Evolutionary conservation across 2,113 vertebrate genomes (phyloP), one percentile per base, ranked within the genome.

Genomic region (Ptilonorhynchus violaceus): DNA sequence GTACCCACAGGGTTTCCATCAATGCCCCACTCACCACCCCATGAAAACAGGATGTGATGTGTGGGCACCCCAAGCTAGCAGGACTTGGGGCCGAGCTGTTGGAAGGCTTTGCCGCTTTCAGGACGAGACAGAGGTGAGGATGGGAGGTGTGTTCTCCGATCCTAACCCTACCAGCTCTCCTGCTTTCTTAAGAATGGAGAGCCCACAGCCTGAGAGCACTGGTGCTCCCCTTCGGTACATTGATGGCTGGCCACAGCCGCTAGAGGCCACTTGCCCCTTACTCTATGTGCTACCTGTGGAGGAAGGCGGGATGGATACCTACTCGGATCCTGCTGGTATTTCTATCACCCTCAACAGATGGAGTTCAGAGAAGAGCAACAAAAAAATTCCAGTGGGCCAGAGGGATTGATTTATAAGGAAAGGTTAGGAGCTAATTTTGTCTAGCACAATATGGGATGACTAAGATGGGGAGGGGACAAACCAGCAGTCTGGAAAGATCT

Each of bases 371-470:
- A 69, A 94, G 42, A 93, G 39, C 66, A 62, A 79, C 55, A 76
- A 63, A 81, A 92, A 91, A 64, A 14, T 92, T 66, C 89, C 82
- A 76, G 58, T 68, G 79, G 93, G 85, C 87, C 88, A 89, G 94
- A 93, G 85, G 41, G 50, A 96, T 22, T 95, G 84, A 91, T 93
- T 94, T 96, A 53, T 50, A 91, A 96, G 30, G 89, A 94, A 96
- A 96, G 92, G 89, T 88, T 96, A 88, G 89, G 62, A 94, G 89
- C 89, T 96, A 96, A 96, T 89, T 97, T 89, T 94, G 89, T 91
- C 92, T 91, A 88, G 82, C 11, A 24, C 81, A 83, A 89, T 89
- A 90, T 55, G 74, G 78, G 87, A 97, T 96, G 92, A 96, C 96
- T 96, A 96, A 96, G 74, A 94, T 62, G n/a, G 93, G 92, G 96